phyloP scores from a whole-genome alignment of 1,140 invertebrate species.

The Schlechtendalia chinensis region DNA sequence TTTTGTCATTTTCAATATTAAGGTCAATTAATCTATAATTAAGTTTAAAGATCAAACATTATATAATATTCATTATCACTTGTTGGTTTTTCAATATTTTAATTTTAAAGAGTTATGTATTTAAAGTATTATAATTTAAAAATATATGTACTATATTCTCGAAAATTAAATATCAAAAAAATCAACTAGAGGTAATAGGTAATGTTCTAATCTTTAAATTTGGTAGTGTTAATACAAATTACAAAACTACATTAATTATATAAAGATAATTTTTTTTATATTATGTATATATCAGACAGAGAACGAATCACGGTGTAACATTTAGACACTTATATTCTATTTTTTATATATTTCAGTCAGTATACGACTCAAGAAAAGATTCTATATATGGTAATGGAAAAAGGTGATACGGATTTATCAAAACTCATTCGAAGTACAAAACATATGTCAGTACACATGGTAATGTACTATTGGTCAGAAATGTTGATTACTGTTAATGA shows the following conservation, averaged over 20 bases:
- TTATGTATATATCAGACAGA: no score
- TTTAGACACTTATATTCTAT: constrained; percentile 19
- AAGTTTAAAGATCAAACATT: no score
- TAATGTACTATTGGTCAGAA: constrained; percentile 89
- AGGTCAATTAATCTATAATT: no score
- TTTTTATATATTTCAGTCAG: constrained; percentile 51
- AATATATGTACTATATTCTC: no score
- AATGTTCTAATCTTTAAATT: background rate
- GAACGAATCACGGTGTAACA: background rate
- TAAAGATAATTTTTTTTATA: no score
- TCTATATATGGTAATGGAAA: constrained; percentile 87
- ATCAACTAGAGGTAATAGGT: no score
- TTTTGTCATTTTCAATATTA: no score
- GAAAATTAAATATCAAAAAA: no score
- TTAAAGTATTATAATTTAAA: no score
- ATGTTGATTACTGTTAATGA: constrained; percentile 89
- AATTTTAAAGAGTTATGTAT: no score
- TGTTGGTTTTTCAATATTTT: no score
- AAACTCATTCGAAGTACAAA: constrained; percentile 67
- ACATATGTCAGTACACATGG: constrained; percentile 64
- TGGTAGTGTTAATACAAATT: background rate
- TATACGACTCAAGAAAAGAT: constrained; percentile 59
- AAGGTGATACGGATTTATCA: constrained; percentile 86
- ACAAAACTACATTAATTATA: constrained; percentile 26
- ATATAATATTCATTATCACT: no score